A percentile compares a stretch with the other conserved stretches of the same genome.
Evolutionary conservation across 2,797 vertebrate species (phyloP).

Genomic region (Avahi laniger): DNA sequence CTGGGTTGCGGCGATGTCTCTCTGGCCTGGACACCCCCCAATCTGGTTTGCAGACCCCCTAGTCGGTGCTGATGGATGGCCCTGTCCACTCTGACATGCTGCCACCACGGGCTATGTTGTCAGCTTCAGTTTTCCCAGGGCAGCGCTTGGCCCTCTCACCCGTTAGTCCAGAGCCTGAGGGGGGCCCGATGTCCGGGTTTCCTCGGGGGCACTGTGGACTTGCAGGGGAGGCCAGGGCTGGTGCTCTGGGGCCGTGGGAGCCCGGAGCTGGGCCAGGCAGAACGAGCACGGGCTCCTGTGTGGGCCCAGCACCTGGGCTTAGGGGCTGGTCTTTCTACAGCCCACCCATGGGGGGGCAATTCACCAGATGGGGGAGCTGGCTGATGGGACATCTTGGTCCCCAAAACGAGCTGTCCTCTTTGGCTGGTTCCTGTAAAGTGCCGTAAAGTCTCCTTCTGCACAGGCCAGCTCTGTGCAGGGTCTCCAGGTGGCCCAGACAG

Average conservation of each 20-base stretch:
- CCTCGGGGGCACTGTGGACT: rapidly evolving
- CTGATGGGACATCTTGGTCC: background rate
- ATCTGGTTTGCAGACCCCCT: background rate
- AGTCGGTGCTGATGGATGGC: rapidly evolving
- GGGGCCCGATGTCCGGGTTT: background rate
- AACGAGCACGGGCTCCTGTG: background rate
- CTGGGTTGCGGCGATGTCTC: rapidly evolving
- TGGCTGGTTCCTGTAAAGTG: background rate
- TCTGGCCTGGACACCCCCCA: background rate
- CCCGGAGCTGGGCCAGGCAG: background rate
- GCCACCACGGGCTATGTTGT: rapidly evolving
- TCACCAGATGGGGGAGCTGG: rapidly evolving
- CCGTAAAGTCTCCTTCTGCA: too few species aligned
- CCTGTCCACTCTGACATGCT: rapidly evolving
- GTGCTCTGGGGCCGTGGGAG: background rate
- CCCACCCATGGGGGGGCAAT: rapidly evolving
- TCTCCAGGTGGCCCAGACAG: background rate
- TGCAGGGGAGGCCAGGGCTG: background rate
- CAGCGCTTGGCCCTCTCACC: background rate
- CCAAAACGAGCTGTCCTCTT: background rate
- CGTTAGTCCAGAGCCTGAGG: rapidly evolving
- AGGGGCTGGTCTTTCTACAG: background rate
- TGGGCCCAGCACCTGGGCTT: background rate
- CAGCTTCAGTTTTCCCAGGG: background rate
- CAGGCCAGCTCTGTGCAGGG: background rate